phyloP scores from a whole-genome alignment of 2,888 invertebrate species.

The Zhuqinia jingwanae region DNA sequence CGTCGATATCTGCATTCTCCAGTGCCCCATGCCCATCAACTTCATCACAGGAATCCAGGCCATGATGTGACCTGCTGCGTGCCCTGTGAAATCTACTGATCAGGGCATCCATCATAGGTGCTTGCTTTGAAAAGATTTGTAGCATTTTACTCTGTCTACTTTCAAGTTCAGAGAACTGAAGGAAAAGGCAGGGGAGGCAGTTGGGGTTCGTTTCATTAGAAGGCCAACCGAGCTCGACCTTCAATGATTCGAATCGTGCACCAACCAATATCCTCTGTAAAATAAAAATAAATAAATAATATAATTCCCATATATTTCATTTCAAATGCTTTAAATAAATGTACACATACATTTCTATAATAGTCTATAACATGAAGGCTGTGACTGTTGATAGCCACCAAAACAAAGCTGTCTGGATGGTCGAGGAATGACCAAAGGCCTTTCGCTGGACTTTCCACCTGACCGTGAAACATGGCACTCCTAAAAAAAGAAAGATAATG shows the following conservation, averaged over 20 bases:
- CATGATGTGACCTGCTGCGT: slow-evolving; percentile 74
- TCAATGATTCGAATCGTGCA: slow-evolving; percentile 92
- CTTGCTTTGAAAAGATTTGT: slow-evolving; percentile 84
- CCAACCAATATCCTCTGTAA: slow-evolving; percentile 90
- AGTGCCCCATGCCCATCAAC: slow-evolving; percentile 69
- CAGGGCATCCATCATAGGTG: slow-evolving; percentile 79
- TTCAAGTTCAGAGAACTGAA: slow-evolving; percentile 91
- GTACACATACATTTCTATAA: slow-evolving; percentile 79
- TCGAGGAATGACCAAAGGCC: slow-evolving; percentile 92
- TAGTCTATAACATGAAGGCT: slow-evolving; percentile 79
- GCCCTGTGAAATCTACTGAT: slow-evolving; percentile 77
- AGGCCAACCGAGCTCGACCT: slow-evolving; percentile 95
- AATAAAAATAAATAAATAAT: slow-evolving; percentile 63
- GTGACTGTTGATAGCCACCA: slow-evolving; percentile 86
- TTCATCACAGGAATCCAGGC: slow-evolving; percentile 68
- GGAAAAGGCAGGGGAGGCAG: slow-evolving; percentile 94
- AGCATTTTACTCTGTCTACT: slow-evolving; percentile 90
- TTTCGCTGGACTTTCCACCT: slow-evolving; percentile 94
- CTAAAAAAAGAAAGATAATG: slow-evolving; percentile 83
- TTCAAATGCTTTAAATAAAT: too few relatives aligned
- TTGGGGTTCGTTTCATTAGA: slow-evolving; percentile 90
- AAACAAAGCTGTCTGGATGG: slow-evolving; percentile 92
- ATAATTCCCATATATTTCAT: neutral
- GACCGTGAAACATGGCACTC: slow-evolving; percentile 96
- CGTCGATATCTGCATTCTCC: slow-evolving; percentile 76